Conservation (phyloP, 2,888 invertebrate genomes). For the Folsomia candida region DNA sequence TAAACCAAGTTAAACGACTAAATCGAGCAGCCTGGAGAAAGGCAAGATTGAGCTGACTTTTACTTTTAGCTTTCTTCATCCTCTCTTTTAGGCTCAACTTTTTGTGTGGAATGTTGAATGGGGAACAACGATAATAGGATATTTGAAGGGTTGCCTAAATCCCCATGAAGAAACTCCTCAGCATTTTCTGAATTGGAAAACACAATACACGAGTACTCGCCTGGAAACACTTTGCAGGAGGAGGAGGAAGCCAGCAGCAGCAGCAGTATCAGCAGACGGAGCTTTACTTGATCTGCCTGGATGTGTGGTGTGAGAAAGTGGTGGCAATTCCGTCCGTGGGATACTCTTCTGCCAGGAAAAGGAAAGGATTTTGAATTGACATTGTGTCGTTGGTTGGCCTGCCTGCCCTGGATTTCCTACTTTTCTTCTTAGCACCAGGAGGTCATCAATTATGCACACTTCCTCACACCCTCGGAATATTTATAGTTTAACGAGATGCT, state of each 20-base stretch:
- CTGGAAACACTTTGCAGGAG: not conserved
- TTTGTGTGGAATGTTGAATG: not conserved
- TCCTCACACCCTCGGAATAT: constrained; percentile 7
- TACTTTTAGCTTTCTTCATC: not conserved
- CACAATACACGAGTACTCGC: not conserved
- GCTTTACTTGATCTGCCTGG: no score
- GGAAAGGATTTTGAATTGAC: not conserved
- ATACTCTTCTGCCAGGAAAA: no score
- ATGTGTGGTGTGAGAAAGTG: no score
- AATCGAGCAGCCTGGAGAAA: not conserved
- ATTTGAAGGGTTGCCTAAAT: constrained; percentile 3
- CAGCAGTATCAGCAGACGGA: no score
- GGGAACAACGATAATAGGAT: constrained; percentile 3
- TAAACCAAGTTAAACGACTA: not conserved
- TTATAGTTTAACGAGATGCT: constrained; percentile 11
- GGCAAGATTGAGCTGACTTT: not conserved
- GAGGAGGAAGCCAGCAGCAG: not conserved
- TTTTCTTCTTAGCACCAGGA: not conserved
- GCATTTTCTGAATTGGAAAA: no score
- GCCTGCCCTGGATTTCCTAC: not conserved
- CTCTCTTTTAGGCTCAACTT: not conserved
- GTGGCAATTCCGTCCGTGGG: not conserved
- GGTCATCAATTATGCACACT: constrained; percentile 15
- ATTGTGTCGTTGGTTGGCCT: not conserved
- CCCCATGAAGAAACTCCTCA: not conserved